Base-by-base conservation (phyloP, 2,888 invertebrate genomes). In the Meiosimyza decipiens region DNA sequence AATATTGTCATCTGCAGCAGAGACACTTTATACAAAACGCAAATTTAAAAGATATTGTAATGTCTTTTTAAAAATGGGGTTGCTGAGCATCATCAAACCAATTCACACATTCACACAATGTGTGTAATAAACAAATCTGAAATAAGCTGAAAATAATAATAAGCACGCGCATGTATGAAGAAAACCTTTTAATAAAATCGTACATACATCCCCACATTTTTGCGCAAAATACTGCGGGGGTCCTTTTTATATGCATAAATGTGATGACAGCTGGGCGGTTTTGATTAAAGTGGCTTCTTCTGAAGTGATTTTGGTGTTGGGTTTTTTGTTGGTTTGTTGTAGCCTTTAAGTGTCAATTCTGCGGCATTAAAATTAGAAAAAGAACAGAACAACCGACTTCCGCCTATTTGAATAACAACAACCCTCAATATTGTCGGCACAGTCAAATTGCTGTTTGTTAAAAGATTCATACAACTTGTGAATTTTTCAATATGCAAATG, bases 111-210 rank as follows among this genome's bases (percentile, higher is more conserved):
- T 55, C 16, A 22, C 16, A 6, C 54, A 11, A 28, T 16, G n/a
- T 55, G n/a, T 54, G 40, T 11, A 13, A 54, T 49, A 52, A 67
- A 57, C 57, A 57, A 67, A 55, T 55, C 67, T 12, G n/a, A 55
- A 67, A 55, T 67, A 67, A 67, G 67, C 67, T 22, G 67, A 67
- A 67, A 67, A 67, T 67, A 67, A 67, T 40, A 40, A 40, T 40
- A 47, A 57, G 12, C 49, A 67, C 55, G 67, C 47, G 13, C 18
- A 12, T 7, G 40, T 40, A 40, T 9, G 40, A 40, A 9, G 9
- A 9, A 40, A 40, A 9, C 40, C 40, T 40, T 40, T 40, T 40
- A 40, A 40, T 40, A 40, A 9, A 40, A 40, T 40, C 40, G 9
- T 9, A 9, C 40, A 40, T 5, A 5, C 40, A 40, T 40, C 9